Conservation (phyloP, 2,113 vertebrate genomes). For the Pantherophis guttatus region DNA sequence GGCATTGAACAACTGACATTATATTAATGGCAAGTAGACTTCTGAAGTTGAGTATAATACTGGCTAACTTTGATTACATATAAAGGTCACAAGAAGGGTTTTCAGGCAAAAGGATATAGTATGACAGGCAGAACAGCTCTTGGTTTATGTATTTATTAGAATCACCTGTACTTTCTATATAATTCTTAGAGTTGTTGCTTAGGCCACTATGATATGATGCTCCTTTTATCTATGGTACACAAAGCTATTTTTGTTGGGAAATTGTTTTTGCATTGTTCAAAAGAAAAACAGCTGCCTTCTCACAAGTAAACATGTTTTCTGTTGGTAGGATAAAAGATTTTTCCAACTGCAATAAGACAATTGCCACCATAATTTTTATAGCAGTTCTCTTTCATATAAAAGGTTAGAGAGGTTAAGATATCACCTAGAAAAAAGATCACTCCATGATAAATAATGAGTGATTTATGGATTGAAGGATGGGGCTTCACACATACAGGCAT, state of each 20-base stretch:
- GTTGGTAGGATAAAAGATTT: neutral
- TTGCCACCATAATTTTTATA: constrained; percentile 19
- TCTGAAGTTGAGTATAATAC: neutral
- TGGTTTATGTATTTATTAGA: neutral
- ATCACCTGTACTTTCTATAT: neutral
- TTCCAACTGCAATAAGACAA: constrained; percentile 12
- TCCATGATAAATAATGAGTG: constrained; percentile 28
- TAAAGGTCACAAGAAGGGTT: neutral
- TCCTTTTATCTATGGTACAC: neutral
- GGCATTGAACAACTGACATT: neutral
- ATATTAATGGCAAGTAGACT: neutral
- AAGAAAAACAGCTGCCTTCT: constrained; percentile 10
- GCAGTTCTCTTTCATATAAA: constrained; percentile 16
- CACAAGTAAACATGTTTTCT: neutral
- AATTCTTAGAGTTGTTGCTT: neutral
- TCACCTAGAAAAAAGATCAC: constrained; percentile 10
- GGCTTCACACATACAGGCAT: neutral
- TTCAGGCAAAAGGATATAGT: neutral
- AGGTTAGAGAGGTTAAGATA: constrained; percentile 48
- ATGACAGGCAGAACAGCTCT: neutral
- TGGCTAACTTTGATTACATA: neutral
- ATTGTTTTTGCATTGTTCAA: constrained; percentile 18
- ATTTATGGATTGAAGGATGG: neutral
- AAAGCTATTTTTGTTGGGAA: neutral
- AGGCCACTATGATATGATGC: neutral